Evolutionary conservation across 2,113 vertebrate genomes (phyloP), one percentile per base, ranked within the genome.

Genomic region (Oophaga pumilio): DNA sequence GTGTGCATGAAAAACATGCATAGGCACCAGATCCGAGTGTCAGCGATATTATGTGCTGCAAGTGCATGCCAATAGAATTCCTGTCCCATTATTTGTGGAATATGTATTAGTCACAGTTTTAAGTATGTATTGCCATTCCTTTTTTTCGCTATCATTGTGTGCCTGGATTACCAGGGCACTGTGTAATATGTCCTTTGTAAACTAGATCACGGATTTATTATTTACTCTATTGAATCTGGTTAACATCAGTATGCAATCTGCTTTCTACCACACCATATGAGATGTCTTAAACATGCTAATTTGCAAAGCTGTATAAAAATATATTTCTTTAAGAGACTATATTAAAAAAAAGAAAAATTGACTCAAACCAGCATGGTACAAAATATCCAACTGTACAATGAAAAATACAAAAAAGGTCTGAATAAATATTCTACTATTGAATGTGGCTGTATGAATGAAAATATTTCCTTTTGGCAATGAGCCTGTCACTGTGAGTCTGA

Each of bases 41-140:
- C 94, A 91, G 93, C 94, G 95, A 93, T 95, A 90, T 93, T 84
- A 87, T 81, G 76, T 90, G 60, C 93, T 91, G 93, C 88, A 92
- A 91, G 90, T 95, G 95, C 96, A 95, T 96, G 95, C 91, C 91
- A 91, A 92, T 90, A 89, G 91, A 88, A 89, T 4, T 80, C 56
- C 77, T 57, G 64, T 85, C 82, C 78, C 57, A 50, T 85, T 12
- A 80, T 76, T 26, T 53, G 89, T 85, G 20, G 2, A 82, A 53
- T 77, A 64, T 85, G 82, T 52, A 56, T 74, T 71, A 76, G 73
- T 80, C 56, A 82, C 68, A 76, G 33, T 49, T 17, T 11, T 64
- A 56, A 0, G 0, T 4, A 4, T 0, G 0, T 7, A n/a, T 9
- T 73, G 6, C 0, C 49, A 17, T 64, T 28, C 6, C 0, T 6